Evolutionary conservation across 2,797 vertebrate species (phyloP).

Genomic region (Gymnoscopelus braueri): DNA sequence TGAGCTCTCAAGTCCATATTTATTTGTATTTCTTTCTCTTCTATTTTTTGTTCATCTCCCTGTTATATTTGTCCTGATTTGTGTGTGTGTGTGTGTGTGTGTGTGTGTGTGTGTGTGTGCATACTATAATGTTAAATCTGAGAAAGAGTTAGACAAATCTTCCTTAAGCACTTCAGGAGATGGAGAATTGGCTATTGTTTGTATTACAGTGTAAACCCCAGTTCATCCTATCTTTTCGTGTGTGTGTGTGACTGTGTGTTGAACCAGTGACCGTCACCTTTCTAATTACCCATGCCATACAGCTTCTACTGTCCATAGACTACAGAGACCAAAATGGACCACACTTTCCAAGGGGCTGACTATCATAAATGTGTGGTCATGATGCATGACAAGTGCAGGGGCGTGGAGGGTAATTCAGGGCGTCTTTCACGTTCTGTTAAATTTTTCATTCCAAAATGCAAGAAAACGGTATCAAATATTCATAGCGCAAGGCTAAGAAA

Average conservation of each 20-base stretch:
- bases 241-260: constrained; percentile 13
- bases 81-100: constrained; percentile 4
- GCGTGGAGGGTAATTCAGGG: not conserved
- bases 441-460: constrained; percentile 74
- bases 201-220: not conserved
- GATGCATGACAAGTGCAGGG: constrained; percentile 14
- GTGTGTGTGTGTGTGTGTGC: no score
- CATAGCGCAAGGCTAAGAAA: constrained; percentile 65
- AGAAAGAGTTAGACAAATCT: no score
- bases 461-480: constrained; percentile 75
- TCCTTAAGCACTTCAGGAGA: no score
- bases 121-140: no score
- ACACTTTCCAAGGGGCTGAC: not conserved
- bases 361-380: constrained; percentile 25
- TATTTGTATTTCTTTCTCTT: not conserved
- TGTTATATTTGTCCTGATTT: not conserved
- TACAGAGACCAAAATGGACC: constrained; percentile 43
- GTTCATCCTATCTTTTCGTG: not conserved
- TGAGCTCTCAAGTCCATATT: not conserved
- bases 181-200: not conserved
- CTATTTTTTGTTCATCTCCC: not conserved
- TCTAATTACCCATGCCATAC: not conserved
- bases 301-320: not conserved
- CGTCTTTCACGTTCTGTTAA: constrained; percentile 51
- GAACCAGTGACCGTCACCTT: not conserved